Percentiles rank a stretch among this genome's conserved stretches.
Conservation (phyloP, 2,888 invertebrate species). For the Agrotis exclamationis region DNA sequence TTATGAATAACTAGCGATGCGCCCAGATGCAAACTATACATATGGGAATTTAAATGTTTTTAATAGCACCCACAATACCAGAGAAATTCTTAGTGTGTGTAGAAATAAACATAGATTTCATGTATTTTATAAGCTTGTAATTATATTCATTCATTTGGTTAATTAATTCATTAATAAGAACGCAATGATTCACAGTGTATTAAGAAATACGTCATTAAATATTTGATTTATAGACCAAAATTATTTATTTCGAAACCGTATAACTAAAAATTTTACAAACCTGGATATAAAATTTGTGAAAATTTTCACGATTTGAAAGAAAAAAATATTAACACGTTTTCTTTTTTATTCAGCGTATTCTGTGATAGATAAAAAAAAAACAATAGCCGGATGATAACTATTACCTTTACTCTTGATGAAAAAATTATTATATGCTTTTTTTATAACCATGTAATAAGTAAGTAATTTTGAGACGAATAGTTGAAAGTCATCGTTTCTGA, state of each 20-base stretch:
- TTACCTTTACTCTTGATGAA: background rate
- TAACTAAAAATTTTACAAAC: background rate
- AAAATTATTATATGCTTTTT: background rate
- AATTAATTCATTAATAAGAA: too few species aligned
- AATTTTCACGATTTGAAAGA: constrained; percentile 2
- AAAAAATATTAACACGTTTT: background rate
- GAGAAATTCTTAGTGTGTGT: too few species aligned
- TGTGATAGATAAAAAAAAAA: constrained; percentile 11
- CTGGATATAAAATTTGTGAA: background rate
- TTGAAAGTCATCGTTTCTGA: background rate
- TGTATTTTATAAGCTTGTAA: too few species aligned
- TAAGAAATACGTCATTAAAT: background rate
- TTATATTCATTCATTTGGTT: too few species aligned
- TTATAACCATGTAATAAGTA: background rate
- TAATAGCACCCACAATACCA: too few species aligned
- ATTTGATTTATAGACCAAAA: constrained; percentile 2
- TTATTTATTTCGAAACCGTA: background rate
- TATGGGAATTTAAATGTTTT: too few species aligned
- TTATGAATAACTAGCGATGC: too few species aligned
- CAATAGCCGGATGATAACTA: constrained; percentile 9
- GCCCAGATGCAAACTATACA: too few species aligned
- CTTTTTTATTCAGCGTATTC: constrained; percentile 4
- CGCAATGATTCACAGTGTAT: background rate
- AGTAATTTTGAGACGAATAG: background rate
- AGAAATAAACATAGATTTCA: too few species aligned